A percentile compares a stretch with the other conserved stretches of the same genome.
phyloP scores from a whole-genome alignment of 2,797 vertebrate species.

The Coendou prehensilis region DNA sequence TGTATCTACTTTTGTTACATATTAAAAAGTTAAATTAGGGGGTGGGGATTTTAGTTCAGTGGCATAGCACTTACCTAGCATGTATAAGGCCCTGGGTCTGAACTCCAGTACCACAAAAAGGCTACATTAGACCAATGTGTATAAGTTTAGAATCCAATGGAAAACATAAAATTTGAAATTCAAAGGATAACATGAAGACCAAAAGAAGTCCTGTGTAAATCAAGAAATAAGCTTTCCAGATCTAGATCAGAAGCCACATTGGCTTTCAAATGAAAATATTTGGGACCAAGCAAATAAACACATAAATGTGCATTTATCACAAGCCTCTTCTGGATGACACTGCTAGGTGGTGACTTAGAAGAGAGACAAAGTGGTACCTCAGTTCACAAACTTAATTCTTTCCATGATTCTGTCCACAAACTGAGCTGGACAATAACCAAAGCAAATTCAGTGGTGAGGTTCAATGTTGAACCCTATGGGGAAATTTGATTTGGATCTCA shows the following conservation, averaged over 20 bases:
- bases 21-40: neutral
- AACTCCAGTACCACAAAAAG: neutral
- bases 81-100: neutral
- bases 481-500: no score
- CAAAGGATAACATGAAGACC: slow-evolving; percentile 35
- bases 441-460: no score
- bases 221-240: slow-evolving; percentile 37
- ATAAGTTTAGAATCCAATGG: slow-evolving; percentile 27
- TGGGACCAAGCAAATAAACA: neutral
- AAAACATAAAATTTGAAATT: slow-evolving; percentile 39
- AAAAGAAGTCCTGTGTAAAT: neutral
- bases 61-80: neutral
- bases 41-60: neutral
- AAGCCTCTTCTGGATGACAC: neutral
- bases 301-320: neutral
- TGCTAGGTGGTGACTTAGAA: neutral
- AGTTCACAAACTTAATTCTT: no score
- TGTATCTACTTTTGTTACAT: neutral
- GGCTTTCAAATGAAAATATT: neutral
- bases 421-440: no score
- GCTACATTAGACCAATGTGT: neutral
- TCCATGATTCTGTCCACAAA: no score
- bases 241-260: neutral
- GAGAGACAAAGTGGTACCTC: neutral
- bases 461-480: no score